A percentile compares a stretch with the other conserved stretches of the same genome.
Conservation (phyloP, 2,888 invertebrate genomes). For the Asteroscopus sphinx region DNA sequence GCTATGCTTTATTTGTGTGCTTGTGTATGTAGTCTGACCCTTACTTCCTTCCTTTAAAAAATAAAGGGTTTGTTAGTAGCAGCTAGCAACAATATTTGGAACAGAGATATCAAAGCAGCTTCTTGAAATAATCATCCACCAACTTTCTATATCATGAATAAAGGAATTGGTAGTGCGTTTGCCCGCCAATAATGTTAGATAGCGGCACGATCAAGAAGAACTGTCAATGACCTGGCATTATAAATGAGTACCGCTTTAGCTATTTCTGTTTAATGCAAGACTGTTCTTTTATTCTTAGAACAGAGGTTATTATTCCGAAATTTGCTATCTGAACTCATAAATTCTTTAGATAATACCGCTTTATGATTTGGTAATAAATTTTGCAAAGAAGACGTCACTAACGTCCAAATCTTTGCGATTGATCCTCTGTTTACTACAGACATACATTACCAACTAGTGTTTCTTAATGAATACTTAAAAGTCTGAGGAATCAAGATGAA, state of each 20-base stretch:
- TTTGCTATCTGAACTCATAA: constrained; percentile 12
- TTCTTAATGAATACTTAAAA: not conserved
- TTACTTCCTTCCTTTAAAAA: too few relatives aligned
- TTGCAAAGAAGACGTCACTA: constrained; percentile 9
- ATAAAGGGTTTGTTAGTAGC: too few relatives aligned
- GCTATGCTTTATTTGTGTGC: too few relatives aligned
- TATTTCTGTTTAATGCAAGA: too few relatives aligned
- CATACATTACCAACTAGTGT: not conserved
- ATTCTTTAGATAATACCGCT: constrained; percentile 19
- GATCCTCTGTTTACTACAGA: constrained; percentile 3
- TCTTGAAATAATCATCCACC: not conserved
- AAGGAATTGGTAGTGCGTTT: constrained; percentile 7
- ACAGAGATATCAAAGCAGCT: not conserved
- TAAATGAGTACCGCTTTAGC: constrained; percentile 22
- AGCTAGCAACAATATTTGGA: too few relatives aligned
- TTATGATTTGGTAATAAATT: constrained; percentile 9
- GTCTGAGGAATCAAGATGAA: constrained; percentile 12
- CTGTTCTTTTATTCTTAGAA: constrained; percentile 12
- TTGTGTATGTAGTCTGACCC: too few relatives aligned
- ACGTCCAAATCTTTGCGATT: not conserved
- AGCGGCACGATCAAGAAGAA: constrained; percentile 18
- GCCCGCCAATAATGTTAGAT: constrained; percentile 19
- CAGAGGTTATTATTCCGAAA: constrained; percentile 14
- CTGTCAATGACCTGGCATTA: constrained; percentile 36
- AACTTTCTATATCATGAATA: constrained; percentile 4